Evolutionary conservation across 2,113 vertebrate genomes (phyloP).

Genomic region (Syngnathus floridae): DNA sequence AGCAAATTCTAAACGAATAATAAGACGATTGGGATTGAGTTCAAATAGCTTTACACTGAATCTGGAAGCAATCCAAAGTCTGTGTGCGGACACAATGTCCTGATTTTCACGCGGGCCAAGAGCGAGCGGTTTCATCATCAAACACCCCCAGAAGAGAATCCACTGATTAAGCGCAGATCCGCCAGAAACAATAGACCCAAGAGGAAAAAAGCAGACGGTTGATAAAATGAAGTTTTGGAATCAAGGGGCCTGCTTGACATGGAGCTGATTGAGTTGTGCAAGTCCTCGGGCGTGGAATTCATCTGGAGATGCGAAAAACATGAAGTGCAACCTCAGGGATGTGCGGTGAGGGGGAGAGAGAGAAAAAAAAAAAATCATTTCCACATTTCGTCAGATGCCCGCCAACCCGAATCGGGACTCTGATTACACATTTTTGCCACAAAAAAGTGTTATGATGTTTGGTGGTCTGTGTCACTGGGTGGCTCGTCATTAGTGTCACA

Average conservation of each 20-base stretch:
- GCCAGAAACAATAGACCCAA: slow-evolving; percentile 42
- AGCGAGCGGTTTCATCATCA: slow-evolving; percentile 37
- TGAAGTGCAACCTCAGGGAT: slow-evolving; percentile 11
- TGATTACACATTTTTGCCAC: slow-evolving; percentile 24
- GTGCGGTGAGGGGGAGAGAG: slow-evolving; percentile 1
- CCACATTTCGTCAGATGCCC: neutral
- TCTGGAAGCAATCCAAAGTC: neutral
- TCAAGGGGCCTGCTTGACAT: slow-evolving; percentile 23
- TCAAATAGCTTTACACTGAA: neutral
- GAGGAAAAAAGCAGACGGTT: slow-evolving; percentile 10
- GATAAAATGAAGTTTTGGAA: slow-evolving; percentile 18
- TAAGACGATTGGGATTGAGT: neutral
- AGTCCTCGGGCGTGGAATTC: slow-evolving; percentile 25
- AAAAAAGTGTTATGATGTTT: neutral
- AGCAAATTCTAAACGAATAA: no score
- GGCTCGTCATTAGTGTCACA: slow-evolving; percentile 60
- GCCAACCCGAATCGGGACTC: slow-evolving; percentile 1
- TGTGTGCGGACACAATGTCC: neutral
- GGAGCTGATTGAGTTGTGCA: slow-evolving; percentile 15
- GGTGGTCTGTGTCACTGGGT: slow-evolving; percentile 47
- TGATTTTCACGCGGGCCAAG: neutral
- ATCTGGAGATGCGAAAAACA: neutral
- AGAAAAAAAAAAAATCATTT: slow-evolving; percentile 11
- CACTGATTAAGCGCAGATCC: slow-evolving; percentile 55
- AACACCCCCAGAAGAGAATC: slow-evolving; percentile 34